Conservation (phyloP, 2,797 vertebrate species). For the Liparis tanakae region DNA sequence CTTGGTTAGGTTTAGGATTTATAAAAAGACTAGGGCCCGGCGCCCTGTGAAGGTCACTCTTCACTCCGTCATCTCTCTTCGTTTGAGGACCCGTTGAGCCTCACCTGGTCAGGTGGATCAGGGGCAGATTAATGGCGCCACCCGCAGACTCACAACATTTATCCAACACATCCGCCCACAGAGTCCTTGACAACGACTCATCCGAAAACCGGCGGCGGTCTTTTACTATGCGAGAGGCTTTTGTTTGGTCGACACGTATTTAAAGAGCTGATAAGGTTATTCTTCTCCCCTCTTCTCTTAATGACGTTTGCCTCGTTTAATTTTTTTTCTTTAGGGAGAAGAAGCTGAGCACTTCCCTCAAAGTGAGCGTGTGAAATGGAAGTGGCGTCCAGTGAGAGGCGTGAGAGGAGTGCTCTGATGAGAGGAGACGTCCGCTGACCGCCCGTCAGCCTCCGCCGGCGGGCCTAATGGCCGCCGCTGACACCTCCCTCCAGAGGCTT, state of each 20-base stretch:
- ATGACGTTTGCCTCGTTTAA: not conserved
- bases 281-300: slow-evolving; percentile 5
- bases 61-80: slow-evolving; percentile 71
- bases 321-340: slow-evolving; percentile 15
- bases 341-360: slow-evolving; percentile 38
- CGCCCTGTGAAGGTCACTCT: slow-evolving; percentile 68
- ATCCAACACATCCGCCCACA: slow-evolving; percentile 50
- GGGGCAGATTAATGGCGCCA: slow-evolving; percentile 57
- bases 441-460: slow-evolving; percentile 43
- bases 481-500: slow-evolving; percentile 38
- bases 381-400: slow-evolving; percentile 66
- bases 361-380: slow-evolving; percentile 68
- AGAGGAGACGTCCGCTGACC: slow-evolving; percentile 71
- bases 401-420: slow-evolving; percentile 58
- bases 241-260: slow-evolving; percentile 21
- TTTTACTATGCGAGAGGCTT: slow-evolving; percentile 9
- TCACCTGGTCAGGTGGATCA: slow-evolving; percentile 64
- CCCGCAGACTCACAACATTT: slow-evolving; percentile 62
- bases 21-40: no score
- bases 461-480: slow-evolving; percentile 51
- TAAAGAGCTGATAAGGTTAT: slow-evolving; percentile 19
- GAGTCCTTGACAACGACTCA: slow-evolving; percentile 48
- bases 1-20: no score
- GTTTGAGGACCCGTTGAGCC: slow-evolving; percentile 63
- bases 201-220: slow-evolving; percentile 22